Conservation (phyloP, 2,797 vertebrate species). For the Fistularia commersonii region DNA sequence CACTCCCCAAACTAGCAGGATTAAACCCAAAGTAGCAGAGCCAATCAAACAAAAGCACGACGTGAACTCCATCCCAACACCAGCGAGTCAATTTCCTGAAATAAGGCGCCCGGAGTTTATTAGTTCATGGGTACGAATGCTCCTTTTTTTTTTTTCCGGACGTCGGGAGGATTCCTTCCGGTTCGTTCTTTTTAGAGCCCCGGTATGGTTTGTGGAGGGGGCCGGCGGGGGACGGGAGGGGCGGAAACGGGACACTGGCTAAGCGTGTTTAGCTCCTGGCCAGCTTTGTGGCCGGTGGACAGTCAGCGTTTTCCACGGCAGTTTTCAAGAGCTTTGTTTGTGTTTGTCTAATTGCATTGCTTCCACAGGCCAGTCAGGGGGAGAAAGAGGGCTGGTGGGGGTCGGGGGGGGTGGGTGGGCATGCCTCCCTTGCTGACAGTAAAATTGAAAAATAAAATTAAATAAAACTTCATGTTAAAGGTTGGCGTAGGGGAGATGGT, state of each 20-base stretch:
- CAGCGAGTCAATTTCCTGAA: slow-evolving; percentile 63
- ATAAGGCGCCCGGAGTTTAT: slow-evolving; percentile 56
- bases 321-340: slow-evolving; percentile 64
- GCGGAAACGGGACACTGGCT: neutral
- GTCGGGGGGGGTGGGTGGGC: slow-evolving; percentile 2
- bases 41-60: slow-evolving; percentile 69
- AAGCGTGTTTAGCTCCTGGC: slow-evolving; percentile 12
- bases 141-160: slow-evolving; percentile 9
- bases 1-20: slow-evolving; percentile 73
- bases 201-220: no score
- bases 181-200: no score
- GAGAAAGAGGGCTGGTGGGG: slow-evolving; percentile 10
- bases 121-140: slow-evolving; percentile 46
- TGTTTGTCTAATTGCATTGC: slow-evolving; percentile 77
- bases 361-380: slow-evolving; percentile 66
- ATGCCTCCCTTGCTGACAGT: neutral
- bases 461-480: no score
- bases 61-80: slow-evolving; percentile 63
- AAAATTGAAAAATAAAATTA: slow-evolving; percentile 8
- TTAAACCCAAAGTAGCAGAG: slow-evolving; percentile 72
- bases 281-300: slow-evolving; percentile 47
- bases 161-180: neutral
- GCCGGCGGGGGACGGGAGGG: neutral
- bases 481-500: no score
- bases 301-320: slow-evolving; percentile 61